These are phyloP conservation scores for Heliconius eleuchia DNA, from an alignment of 1,140 invertebrate species.

Conservation along the genomic window DNA sequence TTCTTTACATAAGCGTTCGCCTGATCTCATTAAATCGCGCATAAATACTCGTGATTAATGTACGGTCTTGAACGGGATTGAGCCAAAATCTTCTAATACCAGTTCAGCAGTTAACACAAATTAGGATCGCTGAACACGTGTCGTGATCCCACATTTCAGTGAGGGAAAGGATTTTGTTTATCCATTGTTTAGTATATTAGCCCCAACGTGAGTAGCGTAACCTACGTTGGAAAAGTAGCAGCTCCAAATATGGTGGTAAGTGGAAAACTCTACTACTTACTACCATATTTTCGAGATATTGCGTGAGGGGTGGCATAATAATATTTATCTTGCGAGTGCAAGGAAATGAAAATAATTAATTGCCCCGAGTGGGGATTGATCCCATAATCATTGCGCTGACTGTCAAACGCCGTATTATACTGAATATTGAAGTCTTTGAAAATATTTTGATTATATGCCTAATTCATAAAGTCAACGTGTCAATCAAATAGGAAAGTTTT, in stretches of 20 bases:
- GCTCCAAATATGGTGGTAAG: no score
- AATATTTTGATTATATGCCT: no score
- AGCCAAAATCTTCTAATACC: conserved; percentile 39
- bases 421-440: no score
- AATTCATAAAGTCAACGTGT: no score
- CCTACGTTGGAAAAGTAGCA: no score
- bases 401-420: no score
- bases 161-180: conserved; percentile 14
- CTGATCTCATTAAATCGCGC: conserved; percentile 26
- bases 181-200: neutral
- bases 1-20: conserved; percentile 5
- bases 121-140: conserved; percentile 57
- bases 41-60: conserved; percentile 45
- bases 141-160: conserved; percentile 39
- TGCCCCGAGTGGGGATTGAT: neutral
- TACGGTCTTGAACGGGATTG: conserved; percentile 35
- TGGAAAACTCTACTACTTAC: no score
- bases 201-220: neutral
- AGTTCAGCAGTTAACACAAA: conserved; percentile 45
- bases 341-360: neutral
- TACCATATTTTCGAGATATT: no score
- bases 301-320: no score
- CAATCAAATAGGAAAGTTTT: no score
- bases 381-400: neutral
- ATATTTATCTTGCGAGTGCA: no score